Conservation (phyloP, 64 coral and sea anemone genomes). For the Hydrozoanthus tunicans region DNA sequence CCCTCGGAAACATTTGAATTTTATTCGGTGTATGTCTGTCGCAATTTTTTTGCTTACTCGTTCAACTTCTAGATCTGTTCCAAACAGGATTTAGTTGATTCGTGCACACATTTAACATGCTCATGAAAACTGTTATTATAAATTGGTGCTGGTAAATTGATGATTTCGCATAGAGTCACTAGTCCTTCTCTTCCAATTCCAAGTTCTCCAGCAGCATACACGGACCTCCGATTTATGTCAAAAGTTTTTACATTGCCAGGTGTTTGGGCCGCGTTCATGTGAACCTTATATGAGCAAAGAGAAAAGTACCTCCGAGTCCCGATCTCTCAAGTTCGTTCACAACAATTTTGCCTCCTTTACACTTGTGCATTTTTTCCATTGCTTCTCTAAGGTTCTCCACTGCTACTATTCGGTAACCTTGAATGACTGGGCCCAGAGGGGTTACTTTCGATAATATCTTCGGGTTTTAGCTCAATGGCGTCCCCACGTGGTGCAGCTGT, state of each 20-base stretch:
- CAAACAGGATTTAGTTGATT: background rate
- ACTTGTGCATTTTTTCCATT: slow-evolving; percentile 26
- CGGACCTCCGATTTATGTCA: slow-evolving; percentile 28
- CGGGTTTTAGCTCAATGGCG: background rate
- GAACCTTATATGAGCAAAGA: slow-evolving; percentile 20
- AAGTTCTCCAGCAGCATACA: slow-evolving; percentile 30
- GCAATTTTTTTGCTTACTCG: background rate
- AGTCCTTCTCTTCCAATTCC: slow-evolving; percentile 25
- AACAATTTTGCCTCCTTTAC: slow-evolving; percentile 17
- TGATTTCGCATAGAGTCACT: slow-evolving; percentile 24
- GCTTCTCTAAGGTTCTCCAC: slow-evolving; percentile 1
- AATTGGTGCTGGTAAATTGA: slow-evolving; percentile 17
- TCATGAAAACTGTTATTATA: background rate
- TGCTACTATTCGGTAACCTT: background rate
- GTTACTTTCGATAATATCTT: background rate
- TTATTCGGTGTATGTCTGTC: background rate
- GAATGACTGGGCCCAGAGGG: background rate
- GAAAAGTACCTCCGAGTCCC: slow-evolving; percentile 27
- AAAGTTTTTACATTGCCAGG: slow-evolving; percentile 22
- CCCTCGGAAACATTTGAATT: background rate
- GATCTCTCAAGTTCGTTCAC: slow-evolving; percentile 5
- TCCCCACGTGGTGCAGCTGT: background rate
- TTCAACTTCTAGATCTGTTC: background rate
- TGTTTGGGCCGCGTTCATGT: slow-evolving; percentile 40
- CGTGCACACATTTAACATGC: background rate